Evolutionary conservation across 2,113 vertebrate species (phyloP).

Genomic region (Anoplopoma fimbria): DNA sequence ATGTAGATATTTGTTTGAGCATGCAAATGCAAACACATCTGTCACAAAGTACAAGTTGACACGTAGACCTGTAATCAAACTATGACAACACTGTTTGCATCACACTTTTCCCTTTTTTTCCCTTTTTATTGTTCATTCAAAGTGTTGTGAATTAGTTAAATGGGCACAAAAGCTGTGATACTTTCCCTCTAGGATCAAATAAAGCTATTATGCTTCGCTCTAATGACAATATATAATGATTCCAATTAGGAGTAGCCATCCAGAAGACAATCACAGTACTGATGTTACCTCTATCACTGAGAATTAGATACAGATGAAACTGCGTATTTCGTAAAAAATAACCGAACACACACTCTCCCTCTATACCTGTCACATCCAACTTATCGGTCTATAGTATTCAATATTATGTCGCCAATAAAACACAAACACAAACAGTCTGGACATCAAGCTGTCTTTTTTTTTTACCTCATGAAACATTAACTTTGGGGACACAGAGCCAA

Average conservation of each 20-base stretch:
- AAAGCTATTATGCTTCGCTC: not conserved
- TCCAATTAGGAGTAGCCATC: not conserved
- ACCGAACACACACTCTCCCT: not conserved
- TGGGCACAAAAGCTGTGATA: not conserved
- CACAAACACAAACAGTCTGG: not conserved
- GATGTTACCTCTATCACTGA: not conserved
- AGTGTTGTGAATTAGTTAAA: not conserved
- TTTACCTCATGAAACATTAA: conserved; percentile 11
- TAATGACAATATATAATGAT: not conserved
- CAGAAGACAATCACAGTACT: not conserved
- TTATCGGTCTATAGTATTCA: not conserved
- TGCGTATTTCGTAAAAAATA: not conserved
- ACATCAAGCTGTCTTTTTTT: not conserved
- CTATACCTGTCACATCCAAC: not conserved
- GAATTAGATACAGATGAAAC: conserved; percentile 5
- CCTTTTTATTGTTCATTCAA: not conserved
- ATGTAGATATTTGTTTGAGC: not conserved
- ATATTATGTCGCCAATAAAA: not conserved
- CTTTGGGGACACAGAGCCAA: conserved; percentile 3
- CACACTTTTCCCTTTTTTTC: not conserved
- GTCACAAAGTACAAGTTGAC: not conserved
- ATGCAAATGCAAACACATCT: not conserved
- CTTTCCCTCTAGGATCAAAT: not conserved
- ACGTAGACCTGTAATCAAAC: not conserved
- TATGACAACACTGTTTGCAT: not conserved